Conservation (phyloP, 1,140 invertebrate genomes). For the Megalonaias nervosa region DNA sequence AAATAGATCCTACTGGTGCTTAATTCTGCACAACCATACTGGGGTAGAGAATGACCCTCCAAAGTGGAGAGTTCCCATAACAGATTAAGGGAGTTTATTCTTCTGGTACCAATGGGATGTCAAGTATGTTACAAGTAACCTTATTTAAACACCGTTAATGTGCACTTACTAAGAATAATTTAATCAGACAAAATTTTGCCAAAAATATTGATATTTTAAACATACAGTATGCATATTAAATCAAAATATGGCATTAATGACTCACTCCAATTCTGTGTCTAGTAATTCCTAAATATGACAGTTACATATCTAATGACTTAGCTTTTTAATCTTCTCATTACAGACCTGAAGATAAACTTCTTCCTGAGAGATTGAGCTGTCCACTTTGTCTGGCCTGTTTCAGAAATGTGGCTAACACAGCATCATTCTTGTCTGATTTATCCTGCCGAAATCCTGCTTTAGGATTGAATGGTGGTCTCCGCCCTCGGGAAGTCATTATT, state of each 20-base stretch:
- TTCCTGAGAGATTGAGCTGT: constrained; percentile 83
- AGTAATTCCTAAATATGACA: neutral
- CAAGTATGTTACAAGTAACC: too few species aligned
- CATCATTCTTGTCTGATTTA: constrained; percentile 16
- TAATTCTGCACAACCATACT: too few species aligned
- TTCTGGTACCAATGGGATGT: neutral
- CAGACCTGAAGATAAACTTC: constrained; percentile 82
- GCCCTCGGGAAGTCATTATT: constrained; percentile 37
- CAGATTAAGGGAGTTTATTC: neutral
- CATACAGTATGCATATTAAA: neutral
- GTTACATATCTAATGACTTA: neutral
- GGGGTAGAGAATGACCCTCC: too few species aligned
- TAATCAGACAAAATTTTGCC: neutral
- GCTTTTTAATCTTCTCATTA: constrained; percentile 14
- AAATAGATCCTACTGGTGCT: neutral
- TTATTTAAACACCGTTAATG: too few species aligned
- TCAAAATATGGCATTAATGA: neutral
- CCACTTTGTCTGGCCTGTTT: constrained; percentile 85
- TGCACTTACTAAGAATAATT: neutral
- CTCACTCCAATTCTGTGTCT: neutral
- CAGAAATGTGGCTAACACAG: constrained; percentile 73
- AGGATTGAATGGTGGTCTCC: constrained; percentile 7
- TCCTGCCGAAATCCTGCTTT: constrained; percentile 34
- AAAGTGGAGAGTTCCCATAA: neutral
- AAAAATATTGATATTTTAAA: neutral